These are phyloP conservation scores for Rotaria magnacalcarata DNA, from an alignment of 2,888 invertebrate genomes.

Conservation along the genomic window DNA sequence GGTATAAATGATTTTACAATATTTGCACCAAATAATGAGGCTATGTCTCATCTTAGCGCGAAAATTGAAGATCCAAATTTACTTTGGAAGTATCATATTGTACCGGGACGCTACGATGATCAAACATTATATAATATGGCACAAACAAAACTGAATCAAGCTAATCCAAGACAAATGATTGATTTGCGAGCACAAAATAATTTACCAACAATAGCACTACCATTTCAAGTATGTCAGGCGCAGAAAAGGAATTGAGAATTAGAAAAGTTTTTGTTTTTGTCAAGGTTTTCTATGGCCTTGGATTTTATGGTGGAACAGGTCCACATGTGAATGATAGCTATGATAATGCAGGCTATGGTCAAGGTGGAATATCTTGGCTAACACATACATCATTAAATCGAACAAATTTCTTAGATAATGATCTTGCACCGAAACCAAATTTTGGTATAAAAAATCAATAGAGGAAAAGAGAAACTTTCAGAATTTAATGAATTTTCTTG, in stretches of 20 bases:
- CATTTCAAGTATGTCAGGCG: background rate
- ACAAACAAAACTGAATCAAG: background rate
- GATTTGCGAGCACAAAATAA: background rate
- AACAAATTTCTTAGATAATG: background rate
- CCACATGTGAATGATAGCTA: background rate
- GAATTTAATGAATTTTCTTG: too few relatives aligned
- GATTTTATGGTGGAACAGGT: slow-evolving; percentile 19
- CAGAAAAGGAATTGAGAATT: too few relatives aligned
- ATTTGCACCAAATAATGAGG: slow-evolving; percentile 30
- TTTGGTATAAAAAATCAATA: background rate
- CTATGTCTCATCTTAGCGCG: background rate
- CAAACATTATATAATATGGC: slow-evolving; percentile 13
- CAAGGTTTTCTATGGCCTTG: background rate
- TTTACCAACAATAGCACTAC: background rate
- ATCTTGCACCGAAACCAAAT: background rate
- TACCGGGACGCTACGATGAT: background rate
- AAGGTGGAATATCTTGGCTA: slow-evolving; percentile 6
- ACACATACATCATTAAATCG: background rate
- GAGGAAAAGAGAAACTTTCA: background rate
- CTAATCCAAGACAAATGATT: background rate
- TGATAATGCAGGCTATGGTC: slow-evolving; percentile 9
- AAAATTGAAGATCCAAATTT: slow-evolving; percentile 7
- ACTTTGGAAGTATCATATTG: slow-evolving; percentile 27
- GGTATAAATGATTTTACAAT: slow-evolving; percentile 22
- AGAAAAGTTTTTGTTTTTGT: background rate